Base-by-base conservation (phyloP, 2,888 invertebrate species). In the Leptarthrus brevirostris region DNA sequence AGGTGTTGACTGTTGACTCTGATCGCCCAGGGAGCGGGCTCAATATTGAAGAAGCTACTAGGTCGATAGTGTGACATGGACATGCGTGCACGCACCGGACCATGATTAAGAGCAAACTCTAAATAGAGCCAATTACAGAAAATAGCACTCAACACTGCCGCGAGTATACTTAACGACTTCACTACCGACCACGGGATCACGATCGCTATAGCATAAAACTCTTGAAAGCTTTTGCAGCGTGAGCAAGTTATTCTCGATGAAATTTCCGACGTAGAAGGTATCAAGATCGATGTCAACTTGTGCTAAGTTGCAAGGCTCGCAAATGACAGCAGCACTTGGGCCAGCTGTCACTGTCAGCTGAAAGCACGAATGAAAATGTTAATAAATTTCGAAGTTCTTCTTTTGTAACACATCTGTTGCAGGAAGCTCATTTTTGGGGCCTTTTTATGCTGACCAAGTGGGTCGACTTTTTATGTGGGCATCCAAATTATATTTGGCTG, bases 391-490 rank as follows among this genome's bases (percentile, higher is more conserved):
- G n/a, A n/a, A 4, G 30, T 56, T 22, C n/a, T n/a, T n/a, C n/a
- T n/a, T n/a, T n/a, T n/a, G n/a, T n/a, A n/a, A n/a, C n/a, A n/a
- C n/a, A n/a, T n/a, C 61, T 18, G 61, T 10, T 20, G 10, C 61
- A 61, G 22, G 20, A 36, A 40, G 61, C 36, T 12, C 36, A 40
- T 44, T 36, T 30, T 30, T 30, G 4, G 30, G n/a, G n/a, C n/a
- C n/a, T n/a, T n/a, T n/a, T n/a, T n/a, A n/a, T n/a, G n/a, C n/a
- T n/a, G n/a, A n/a, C n/a, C n/a, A n/a, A n/a, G n/a, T n/a, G n/a
- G n/a, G n/a, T n/a, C n/a, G n/a, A n/a, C n/a, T 61, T 61, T 58
- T 61, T 36, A 22, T 61, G n/a, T 36, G 61, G 61, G 40, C 61
- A 61, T 30, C 18, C 36, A 40, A 61, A 61, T 61, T 36, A 44